A percentile compares a stretch with the other conserved stretches of the same genome.
Evolutionary conservation across 1,140 invertebrate species (phyloP).

Genomic region (Drosophila teissieri): DNA sequence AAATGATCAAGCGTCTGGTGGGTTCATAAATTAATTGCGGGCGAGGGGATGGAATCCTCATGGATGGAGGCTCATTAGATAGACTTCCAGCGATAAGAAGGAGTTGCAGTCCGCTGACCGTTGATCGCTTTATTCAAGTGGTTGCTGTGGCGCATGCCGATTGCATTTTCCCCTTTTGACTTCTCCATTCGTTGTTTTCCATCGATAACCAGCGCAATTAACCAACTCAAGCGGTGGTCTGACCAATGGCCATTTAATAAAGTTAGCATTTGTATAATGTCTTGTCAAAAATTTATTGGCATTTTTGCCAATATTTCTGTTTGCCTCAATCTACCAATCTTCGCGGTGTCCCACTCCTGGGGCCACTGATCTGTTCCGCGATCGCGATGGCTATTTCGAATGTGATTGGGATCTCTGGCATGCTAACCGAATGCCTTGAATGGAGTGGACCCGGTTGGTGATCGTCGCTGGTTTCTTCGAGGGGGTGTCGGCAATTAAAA

Average conservation of each 20-base stretch:
- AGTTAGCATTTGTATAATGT: slow-evolving; percentile 79
- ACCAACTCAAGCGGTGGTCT: slow-evolving; percentile 57
- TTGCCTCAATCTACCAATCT: slow-evolving; percentile 38
- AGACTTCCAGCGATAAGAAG: slow-evolving; percentile 33
- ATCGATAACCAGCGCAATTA: slow-evolving; percentile 64
- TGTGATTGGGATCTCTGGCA: slow-evolving; percentile 70
- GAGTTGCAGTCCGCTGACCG: background rate
- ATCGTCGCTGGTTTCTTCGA: slow-evolving; percentile 4
- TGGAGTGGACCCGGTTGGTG: slow-evolving; percentile 34
- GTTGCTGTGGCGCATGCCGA: slow-evolving; percentile 30
- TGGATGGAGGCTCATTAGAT: slow-evolving; percentile 64
- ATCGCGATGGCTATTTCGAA: slow-evolving; percentile 58
- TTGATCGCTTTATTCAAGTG: slow-evolving; percentile 61
- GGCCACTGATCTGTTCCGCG: slow-evolving; percentile 45
- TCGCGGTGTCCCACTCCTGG: slow-evolving; percentile 20
- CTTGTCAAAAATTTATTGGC: slow-evolving; percentile 81
- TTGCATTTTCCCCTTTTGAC: slow-evolving; percentile 28
- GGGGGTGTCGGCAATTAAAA: slow-evolving; percentile 59
- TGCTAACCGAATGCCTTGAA: slow-evolving; percentile 44
- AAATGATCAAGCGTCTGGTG: slow-evolving; percentile 56
- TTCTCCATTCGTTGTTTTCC: slow-evolving; percentile 9
- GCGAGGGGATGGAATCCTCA: slow-evolving; percentile 15
- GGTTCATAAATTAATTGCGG: slow-evolving; percentile 64
- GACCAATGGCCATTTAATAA: slow-evolving; percentile 60
- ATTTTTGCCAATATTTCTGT: slow-evolving; percentile 63